Evolutionary conservation across 2,888 invertebrate species (phyloP).

Genomic region (Hypena proboscidalis): DNA sequence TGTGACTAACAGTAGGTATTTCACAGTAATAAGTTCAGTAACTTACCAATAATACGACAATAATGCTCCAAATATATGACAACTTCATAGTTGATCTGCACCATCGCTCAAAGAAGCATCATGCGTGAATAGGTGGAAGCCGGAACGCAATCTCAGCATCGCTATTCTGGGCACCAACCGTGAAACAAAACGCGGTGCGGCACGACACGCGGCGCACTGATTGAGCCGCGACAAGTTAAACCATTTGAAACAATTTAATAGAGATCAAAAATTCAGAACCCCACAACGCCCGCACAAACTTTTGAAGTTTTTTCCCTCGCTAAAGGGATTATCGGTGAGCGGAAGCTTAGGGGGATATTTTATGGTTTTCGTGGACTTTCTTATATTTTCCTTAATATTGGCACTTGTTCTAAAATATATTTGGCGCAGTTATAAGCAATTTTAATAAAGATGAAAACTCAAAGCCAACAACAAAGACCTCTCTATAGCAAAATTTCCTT

Average conservation of each 20-base stretch:
- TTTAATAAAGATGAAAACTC: too few relatives aligned
- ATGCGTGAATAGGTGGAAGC: too few relatives aligned
- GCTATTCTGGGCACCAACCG: slow-evolving; percentile 67
- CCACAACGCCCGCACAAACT: slow-evolving; percentile 82
- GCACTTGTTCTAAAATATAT: slow-evolving; percentile 21
- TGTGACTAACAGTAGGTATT: too few relatives aligned
- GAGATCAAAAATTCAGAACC: slow-evolving; percentile 84
- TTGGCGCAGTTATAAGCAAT: too few relatives aligned
- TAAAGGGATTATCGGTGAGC: slow-evolving; percentile 83
- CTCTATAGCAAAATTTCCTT: too few relatives aligned
- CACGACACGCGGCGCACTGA: slow-evolving; percentile 69
- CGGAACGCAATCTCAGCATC: slow-evolving; percentile 51
- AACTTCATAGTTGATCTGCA: slow-evolving; percentile 24
- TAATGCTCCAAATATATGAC: not conserved
- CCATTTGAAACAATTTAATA: slow-evolving; percentile 86
- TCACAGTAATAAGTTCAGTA: too few relatives aligned
- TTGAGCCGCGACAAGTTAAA: slow-evolving; percentile 86
- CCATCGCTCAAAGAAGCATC: slow-evolving; percentile 29
- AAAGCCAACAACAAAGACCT: too few relatives aligned
- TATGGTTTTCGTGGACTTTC: slow-evolving; percentile 75
- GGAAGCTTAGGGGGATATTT: slow-evolving; percentile 77
- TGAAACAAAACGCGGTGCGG: slow-evolving; percentile 56
- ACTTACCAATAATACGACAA: not conserved
- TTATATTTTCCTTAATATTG: slow-evolving; percentile 57
- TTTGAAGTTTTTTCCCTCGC: slow-evolving; percentile 84